phyloP scores from a whole-genome alignment of 2,888 invertebrate genomes.

The Phorcus lineatus region DNA sequence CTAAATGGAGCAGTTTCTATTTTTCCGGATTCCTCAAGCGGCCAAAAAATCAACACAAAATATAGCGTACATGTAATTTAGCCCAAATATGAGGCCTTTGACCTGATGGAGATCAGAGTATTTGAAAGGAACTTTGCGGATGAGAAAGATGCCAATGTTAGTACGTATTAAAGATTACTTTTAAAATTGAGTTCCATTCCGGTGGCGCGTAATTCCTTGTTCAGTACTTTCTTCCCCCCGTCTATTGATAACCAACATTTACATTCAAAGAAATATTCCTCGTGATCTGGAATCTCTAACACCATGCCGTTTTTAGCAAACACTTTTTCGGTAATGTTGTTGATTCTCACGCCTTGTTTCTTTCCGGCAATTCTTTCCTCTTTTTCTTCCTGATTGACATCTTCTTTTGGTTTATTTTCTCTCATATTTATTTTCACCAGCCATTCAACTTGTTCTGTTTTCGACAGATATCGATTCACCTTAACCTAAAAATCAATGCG shows the following conservation, averaged over 20 bases:
- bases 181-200: conserved; percentile 31
- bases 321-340: conserved; percentile 35
- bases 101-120: too few species aligned
- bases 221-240: conserved; percentile 67
- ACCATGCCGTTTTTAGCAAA: conserved; percentile 38
- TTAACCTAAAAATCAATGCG: too few species aligned
- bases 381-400: conserved; percentile 38
- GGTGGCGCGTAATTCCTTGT: conserved; percentile 51
- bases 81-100: too few species aligned
- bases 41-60: too few species aligned
- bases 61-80: too few species aligned
- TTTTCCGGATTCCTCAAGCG: too few species aligned
- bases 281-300: conserved; percentile 54
- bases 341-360: neutral
- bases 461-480: too few species aligned
- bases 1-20: too few species aligned
- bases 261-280: conserved; percentile 66
- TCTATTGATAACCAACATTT: conserved; percentile 67
- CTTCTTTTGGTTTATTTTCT: conserved; percentile 40
- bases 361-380: conserved; percentile 32
- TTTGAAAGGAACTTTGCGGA: too few species aligned
- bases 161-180: neutral
- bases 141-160: too few species aligned
- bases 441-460: conserved; percentile 54
- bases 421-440: conserved; percentile 51